These are phyloP conservation scores for Pedicia rivosa DNA, from an alignment of 2,888 invertebrate species.

Conservation along the genomic window DNA sequence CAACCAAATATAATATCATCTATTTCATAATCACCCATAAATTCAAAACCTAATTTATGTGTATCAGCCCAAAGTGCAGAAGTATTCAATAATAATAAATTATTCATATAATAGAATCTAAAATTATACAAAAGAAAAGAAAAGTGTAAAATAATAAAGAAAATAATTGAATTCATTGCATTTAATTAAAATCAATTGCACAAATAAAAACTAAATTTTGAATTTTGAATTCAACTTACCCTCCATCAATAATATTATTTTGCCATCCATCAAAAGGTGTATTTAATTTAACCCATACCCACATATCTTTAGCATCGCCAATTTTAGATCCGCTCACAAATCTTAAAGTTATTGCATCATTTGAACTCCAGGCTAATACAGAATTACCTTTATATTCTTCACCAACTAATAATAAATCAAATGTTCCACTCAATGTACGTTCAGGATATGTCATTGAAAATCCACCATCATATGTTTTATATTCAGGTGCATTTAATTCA, in stretches of 20 bases:
- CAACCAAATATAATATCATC: conserved; percentile 29
- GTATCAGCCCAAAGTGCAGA: conserved; percentile 42
- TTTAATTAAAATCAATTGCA: no score
- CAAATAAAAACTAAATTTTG: no score
- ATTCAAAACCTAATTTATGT: conserved; percentile 37
- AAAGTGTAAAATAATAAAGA: no score
- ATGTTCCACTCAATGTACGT: conserved; percentile 49
- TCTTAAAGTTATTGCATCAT: conserved; percentile 41
- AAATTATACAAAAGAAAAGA: no score
- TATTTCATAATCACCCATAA: conserved; percentile 34
- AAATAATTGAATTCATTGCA: no score
- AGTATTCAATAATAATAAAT: conserved; percentile 35
- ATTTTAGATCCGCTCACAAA: conserved; percentile 43
- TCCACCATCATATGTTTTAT: conserved; percentile 45
- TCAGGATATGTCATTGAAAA: conserved; percentile 60
- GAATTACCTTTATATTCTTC: conserved; percentile 31
- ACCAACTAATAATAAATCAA: conserved; percentile 34
- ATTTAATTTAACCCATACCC: conserved; percentile 31
- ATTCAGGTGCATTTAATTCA: conserved; percentile 41
- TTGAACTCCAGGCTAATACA: conserved; percentile 52
- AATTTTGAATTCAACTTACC: no score
- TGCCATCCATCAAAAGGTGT: conserved; percentile 42
- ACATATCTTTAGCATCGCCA: conserved; percentile 28
- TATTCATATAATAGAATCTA: conserved; percentile 35
- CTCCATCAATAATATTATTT: conserved; percentile 34